A percentile compares a stretch with the other conserved stretches of the same genome.
Conservation (phyloP, 2,113 vertebrate genomes). For the Dunckerocampus dactyliophorus region DNA sequence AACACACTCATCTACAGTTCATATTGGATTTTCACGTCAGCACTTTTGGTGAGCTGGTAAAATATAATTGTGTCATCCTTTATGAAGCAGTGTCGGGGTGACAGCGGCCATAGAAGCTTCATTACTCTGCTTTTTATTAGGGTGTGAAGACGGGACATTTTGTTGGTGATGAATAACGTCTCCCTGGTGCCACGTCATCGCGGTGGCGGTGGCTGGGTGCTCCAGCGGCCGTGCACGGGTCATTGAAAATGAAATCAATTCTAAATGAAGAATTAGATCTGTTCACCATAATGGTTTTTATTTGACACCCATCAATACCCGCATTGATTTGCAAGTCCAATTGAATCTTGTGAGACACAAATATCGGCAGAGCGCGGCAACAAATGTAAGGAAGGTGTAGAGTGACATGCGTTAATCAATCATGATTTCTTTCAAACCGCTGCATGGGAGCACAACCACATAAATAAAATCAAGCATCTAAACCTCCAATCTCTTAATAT, state of each 20-base stretch:
- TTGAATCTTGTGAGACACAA: slow-evolving; percentile 45
- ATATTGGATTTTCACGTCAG: slow-evolving; percentile 71
- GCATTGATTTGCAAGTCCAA: slow-evolving; percentile 58
- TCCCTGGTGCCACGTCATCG: slow-evolving; percentile 62
- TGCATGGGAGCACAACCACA: not conserved
- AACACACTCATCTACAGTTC: slow-evolving; percentile 41
- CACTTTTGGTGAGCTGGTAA: slow-evolving; percentile 76
- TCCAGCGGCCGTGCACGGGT: slow-evolving; percentile 61
- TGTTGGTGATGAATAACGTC: slow-evolving; percentile 73
- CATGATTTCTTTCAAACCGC: slow-evolving; percentile 7
- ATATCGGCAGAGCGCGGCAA: slow-evolving; percentile 32
- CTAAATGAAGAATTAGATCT: slow-evolving; percentile 66
- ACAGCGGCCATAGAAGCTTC: slow-evolving; percentile 72
- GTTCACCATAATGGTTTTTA: slow-evolving; percentile 66
- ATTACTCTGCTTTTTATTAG: slow-evolving; percentile 77
- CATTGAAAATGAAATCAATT: slow-evolving; percentile 75
- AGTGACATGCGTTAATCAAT: slow-evolving; percentile 26
- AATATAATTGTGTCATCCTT: slow-evolving; percentile 81
- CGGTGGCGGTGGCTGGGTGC: slow-evolving; percentile 31
- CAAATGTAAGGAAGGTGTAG: slow-evolving; percentile 12
- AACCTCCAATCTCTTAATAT: not conserved
- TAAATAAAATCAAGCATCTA: not conserved
- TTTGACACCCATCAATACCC: slow-evolving; percentile 64
- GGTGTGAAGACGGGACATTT: slow-evolving; percentile 68
- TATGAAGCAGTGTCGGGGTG: slow-evolving; percentile 75